Percentiles rank a stretch among this genome's conserved stretches.
These are phyloP conservation scores for Falco rusticolus DNA, from an alignment of 2,797 vertebrate species.

Conservation along the genomic window DNA sequence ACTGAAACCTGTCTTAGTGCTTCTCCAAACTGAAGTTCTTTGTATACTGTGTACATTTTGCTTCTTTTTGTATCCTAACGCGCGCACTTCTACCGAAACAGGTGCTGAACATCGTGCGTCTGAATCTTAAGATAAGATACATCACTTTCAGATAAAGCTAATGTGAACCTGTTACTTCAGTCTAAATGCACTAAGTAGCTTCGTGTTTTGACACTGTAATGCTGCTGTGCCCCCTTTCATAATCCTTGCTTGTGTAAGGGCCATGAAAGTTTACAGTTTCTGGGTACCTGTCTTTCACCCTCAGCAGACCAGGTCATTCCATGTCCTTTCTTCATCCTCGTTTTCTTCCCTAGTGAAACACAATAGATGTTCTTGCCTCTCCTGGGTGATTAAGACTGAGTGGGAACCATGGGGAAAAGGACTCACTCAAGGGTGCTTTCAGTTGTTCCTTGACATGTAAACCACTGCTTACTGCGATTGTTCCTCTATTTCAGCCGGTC, in stretches of 20 bases:
- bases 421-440: not conserved
- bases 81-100: not conserved
- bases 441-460: not conserved
- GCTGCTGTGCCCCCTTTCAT: not conserved
- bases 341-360: not conserved
- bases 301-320: not conserved
- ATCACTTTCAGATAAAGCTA: too few species aligned
- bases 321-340: fast-evolving
- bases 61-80: not conserved
- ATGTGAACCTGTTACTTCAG: not conserved
- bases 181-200: not conserved
- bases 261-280: not conserved
- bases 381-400: not conserved
- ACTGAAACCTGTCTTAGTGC: not conserved
- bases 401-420: not conserved
- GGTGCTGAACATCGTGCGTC: fast-evolving
- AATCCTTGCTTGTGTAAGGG: not conserved
- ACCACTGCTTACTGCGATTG: not conserved
- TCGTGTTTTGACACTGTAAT: not conserved
- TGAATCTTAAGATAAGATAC: not conserved
- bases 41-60: not conserved
- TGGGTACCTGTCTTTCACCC: not conserved
- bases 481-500: not conserved
- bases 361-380: not conserved
- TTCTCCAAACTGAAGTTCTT: not conserved